Conservation (phyloP, 1,140 invertebrate species). For the Ceratoteleas bidentatus region DNA sequence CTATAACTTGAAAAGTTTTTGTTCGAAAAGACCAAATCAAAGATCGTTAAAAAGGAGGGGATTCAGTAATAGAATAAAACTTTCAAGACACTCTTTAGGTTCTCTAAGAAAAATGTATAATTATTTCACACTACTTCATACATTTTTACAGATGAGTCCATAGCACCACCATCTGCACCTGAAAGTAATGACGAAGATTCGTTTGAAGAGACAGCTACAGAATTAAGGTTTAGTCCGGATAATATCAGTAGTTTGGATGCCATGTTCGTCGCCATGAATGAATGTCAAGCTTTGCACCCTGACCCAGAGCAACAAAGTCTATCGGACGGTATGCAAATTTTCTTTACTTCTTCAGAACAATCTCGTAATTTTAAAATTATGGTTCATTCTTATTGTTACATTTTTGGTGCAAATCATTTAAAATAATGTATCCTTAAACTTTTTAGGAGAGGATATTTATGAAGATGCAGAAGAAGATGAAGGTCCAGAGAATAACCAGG, state of each 20-base stretch:
- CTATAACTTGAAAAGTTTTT: too few relatives aligned
- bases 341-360: background rate
- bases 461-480: conserved; percentile 81
- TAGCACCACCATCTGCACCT: conserved; percentile 66
- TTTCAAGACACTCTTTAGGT: background rate
- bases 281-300: conserved; percentile 87
- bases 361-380: too few relatives aligned
- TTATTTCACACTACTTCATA: background rate
- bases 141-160: conserved; percentile 57
- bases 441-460: conserved; percentile 78
- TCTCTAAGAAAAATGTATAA: background rate
- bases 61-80: background rate
- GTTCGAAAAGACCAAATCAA: too few relatives aligned
- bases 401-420: too few relatives aligned
- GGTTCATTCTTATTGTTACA: too few relatives aligned
- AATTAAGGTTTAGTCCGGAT: conserved; percentile 87
- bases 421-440: conserved; percentile 7
- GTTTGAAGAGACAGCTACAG: conserved; percentile 82
- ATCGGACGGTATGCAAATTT: conserved; percentile 77
- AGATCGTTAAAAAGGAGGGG: too few relatives aligned
- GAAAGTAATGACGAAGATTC: conserved; percentile 80
- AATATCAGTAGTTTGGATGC: conserved; percentile 83
- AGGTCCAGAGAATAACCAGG: conserved; percentile 75
- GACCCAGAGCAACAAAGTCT: conserved; percentile 83
- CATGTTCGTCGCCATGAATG: conserved; percentile 87